Evolutionary conservation across 2,888 invertebrate genomes (phyloP).

Genomic region (Noctua fimbriata): DNA sequence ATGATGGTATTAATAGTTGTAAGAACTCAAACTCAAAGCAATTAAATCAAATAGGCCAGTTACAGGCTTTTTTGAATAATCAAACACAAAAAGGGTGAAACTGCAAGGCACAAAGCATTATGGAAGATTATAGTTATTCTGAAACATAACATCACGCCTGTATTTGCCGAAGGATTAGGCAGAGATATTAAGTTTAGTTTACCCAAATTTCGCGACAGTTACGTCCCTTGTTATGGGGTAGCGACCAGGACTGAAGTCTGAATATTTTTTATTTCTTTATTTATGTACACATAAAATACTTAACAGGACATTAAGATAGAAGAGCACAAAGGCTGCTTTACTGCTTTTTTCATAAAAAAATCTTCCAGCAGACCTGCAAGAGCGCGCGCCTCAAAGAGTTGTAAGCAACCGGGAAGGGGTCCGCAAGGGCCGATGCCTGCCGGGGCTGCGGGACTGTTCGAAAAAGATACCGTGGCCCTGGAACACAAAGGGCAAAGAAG

Average conservation of each 20-base stretch:
- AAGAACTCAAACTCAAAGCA: background rate
- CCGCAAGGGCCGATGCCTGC: too few species aligned
- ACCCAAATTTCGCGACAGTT: background rate
- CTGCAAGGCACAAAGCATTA: background rate
- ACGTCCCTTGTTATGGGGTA: background rate
- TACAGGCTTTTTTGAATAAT: background rate
- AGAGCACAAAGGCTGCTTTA: too few species aligned
- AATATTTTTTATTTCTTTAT: too few species aligned
- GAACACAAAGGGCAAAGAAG: too few species aligned
- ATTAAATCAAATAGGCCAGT: background rate
- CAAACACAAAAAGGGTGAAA: background rate
- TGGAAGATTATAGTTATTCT: background rate
- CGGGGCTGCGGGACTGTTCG: too few species aligned
- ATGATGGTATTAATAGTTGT: background rate
- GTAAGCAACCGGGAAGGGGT: too few species aligned
- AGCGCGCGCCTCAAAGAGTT: too few species aligned
- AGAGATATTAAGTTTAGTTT: background rate
- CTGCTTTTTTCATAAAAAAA: too few species aligned
- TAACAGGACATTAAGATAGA: too few species aligned
- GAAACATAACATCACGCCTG: background rate
- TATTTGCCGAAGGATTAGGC: background rate
- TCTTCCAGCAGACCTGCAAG: too few species aligned
- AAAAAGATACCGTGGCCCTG: too few species aligned
- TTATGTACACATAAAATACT: too few species aligned
- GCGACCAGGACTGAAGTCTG: background rate